Base-by-base conservation (phyloP, 2,888 invertebrate genomes). In the Ectemnius cavifrons region DNA sequence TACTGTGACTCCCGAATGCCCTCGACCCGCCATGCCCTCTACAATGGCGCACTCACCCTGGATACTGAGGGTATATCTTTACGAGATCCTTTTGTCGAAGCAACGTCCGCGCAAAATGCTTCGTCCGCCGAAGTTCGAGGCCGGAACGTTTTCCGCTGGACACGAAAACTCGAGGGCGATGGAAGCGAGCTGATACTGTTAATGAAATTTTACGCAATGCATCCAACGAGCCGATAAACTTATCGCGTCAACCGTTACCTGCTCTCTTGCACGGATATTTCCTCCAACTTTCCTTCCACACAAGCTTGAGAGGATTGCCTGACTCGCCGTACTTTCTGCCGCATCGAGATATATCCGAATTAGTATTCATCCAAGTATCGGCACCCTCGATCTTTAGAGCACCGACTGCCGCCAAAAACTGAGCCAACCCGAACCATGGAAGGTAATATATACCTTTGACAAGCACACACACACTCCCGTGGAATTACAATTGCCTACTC, bases 101-200 rank as follows among this genome's bases (percentile, higher is more conserved):
- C 13, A 63, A 63, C 56, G 52, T 65, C 57, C 14, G 37, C 37
- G 65, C 57, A 65, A 46, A 58, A 65, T 57, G 16, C n/a, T 49
- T n/a, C 23, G 18, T 60, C 49, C 47, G 52, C 16, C 47, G 14
- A 49, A 63, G 27, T 52, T 23, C n/a, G 63, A 49, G 27, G 49
- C 47, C 47, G n/a, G 2, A 14, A 14, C 52, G 52, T 14, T 14
- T 52, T 37, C 37, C n/a, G 52, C 52, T 52, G 52, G 14, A 16
- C 52, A 16, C 16, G 52, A 16, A 14, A 11, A 16, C 16, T 16
- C 52, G 52, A 52, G 16, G 14, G 14, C 52, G 63, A 70, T 61
- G 23, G 49, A 47, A 70, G 23, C 14, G 47, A 52, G 52, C 66
- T 70, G 69, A 73, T 64, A 70, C 16, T 60, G 73, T 73, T 73